phyloP scores from a whole-genome alignment of 2,888 invertebrate species.

The Mesorhabditis sp. region DNA sequence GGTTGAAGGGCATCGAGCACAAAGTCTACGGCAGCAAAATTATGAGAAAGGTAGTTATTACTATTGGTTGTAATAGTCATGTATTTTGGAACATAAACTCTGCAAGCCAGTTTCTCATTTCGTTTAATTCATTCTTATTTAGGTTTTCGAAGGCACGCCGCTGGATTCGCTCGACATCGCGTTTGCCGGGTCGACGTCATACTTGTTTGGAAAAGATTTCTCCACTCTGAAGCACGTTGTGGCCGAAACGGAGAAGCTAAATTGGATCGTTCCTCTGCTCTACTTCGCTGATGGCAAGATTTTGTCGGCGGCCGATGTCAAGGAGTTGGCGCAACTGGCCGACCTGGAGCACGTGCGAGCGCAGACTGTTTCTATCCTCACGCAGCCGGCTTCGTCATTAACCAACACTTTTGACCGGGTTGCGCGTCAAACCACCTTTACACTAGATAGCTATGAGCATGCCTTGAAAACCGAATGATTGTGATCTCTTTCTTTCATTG shows the following conservation, averaged over 20 bases:
- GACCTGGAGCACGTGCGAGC: conserved; percentile 41
- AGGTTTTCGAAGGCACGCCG: conserved; percentile 46
- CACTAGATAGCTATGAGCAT: neutral
- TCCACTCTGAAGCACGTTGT: conserved; percentile 36
- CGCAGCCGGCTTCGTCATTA: neutral
- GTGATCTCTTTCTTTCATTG: too few relatives aligned
- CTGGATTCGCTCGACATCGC: conserved; percentile 34
- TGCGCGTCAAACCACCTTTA: neutral
- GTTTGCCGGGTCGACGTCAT: conserved; percentile 34
- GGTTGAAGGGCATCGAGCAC: conserved; percentile 48
- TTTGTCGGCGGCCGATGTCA: conserved; percentile 36
- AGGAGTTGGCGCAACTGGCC: conserved; percentile 30
- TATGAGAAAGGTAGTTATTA: conserved; percentile 45
- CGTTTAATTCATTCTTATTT: neutral
- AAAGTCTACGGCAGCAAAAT: conserved; percentile 45
- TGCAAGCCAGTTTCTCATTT: neutral
- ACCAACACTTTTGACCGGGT: neutral
- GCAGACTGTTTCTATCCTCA: conserved; percentile 10
- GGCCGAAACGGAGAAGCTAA: conserved; percentile 40
- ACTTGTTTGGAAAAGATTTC: conserved; percentile 45
- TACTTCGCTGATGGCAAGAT: conserved; percentile 33
- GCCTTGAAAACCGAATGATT: neutral
- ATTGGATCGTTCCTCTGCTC: conserved; percentile 49
- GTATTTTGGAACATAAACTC: too few relatives aligned
- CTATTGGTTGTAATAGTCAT: too few relatives aligned